Conservation (phyloP, 2,888 invertebrate genomes). For the Hedya salicella region DNA sequence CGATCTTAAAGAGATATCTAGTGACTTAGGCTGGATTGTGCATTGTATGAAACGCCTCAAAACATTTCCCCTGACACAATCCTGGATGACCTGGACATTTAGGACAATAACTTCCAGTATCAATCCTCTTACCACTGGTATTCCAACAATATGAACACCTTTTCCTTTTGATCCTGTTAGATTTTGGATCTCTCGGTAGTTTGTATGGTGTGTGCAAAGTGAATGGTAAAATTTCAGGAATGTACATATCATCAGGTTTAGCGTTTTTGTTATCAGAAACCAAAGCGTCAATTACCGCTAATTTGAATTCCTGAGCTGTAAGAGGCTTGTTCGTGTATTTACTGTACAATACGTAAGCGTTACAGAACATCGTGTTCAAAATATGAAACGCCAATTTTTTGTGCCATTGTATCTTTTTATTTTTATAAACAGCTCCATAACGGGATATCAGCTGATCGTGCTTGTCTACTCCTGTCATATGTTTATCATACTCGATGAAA, state of each 20-base stretch:
- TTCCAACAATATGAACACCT: constrained; percentile 34
- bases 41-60: constrained; percentile 28
- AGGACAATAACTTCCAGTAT: constrained; percentile 35
- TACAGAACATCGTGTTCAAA: constrained; percentile 37
- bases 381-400: constrained; percentile 28
- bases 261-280: constrained; percentile 25
- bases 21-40: constrained; percentile 1
- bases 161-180: constrained; percentile 33
- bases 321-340: constrained; percentile 14
- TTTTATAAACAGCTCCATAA: constrained; percentile 24
- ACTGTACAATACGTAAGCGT: constrained; percentile 23
- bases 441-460: constrained; percentile 20
- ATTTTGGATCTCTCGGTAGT: constrained; percentile 31
- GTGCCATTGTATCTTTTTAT: constrained; percentile 22
- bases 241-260: not conserved
- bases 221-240: not conserved
- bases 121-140: constrained; percentile 25
- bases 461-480: constrained; percentile 28
- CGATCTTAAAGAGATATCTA: too few species aligned
- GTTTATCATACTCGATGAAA: constrained; percentile 26
- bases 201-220: constrained; percentile 36
- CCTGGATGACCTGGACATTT: constrained; percentile 35
- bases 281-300: constrained; percentile 14
- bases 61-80: constrained; percentile 33
- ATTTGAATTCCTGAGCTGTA: constrained; percentile 24